Percentiles rank a stretch among this genome's conserved stretches.
phyloP scores from a whole-genome alignment of 2,888 invertebrate species.

The Pollenia labialis region DNA sequence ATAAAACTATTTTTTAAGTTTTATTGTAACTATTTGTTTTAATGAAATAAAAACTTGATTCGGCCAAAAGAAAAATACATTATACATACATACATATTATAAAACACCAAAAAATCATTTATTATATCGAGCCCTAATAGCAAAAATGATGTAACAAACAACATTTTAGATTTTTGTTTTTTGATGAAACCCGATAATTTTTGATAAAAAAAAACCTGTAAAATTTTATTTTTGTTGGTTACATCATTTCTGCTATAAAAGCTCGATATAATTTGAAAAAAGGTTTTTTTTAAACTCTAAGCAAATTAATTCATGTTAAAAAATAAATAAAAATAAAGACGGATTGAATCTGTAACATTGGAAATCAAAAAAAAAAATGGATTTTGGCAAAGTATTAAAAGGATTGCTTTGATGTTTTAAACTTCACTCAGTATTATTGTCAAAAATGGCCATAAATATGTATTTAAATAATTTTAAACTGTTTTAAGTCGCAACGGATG shows the following conservation, averaged over 20 bases:
- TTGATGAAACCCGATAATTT: too few species aligned
- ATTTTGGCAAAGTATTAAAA: too few species aligned
- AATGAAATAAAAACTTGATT: slow-evolving; percentile 51
- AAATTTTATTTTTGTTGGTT: too few species aligned
- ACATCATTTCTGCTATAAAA: too few species aligned
- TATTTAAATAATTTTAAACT: too few species aligned
- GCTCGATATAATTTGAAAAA: slow-evolving; percentile 47
- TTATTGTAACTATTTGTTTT: slow-evolving; percentile 40
- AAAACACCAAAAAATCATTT: slow-evolving; percentile 25
- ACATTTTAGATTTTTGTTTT: too few species aligned
- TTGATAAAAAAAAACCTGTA: too few species aligned
- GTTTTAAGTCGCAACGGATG: too few species aligned
- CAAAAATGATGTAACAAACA: too few species aligned
- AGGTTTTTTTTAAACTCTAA: slow-evolving; percentile 60
- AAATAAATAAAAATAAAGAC: slow-evolving; percentile 50
- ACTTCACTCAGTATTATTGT: too few species aligned
- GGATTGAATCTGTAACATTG: slow-evolving; percentile 63
- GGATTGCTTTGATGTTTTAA: neutral
- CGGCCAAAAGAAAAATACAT: slow-evolving; percentile 68
- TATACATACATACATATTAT: slow-evolving; percentile 39
- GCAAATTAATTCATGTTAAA: slow-evolving; percentile 65
- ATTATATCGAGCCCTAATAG: too few species aligned
- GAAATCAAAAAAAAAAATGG: neutral
- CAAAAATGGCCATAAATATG: too few species aligned
- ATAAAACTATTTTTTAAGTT: slow-evolving; percentile 59